Percentiles rank a stretch among this genome's conserved stretches.
These are phyloP conservation scores for Semnornis frantzii DNA, from an alignment of 2,113 vertebrate species.

Conservation along the genomic window DNA sequence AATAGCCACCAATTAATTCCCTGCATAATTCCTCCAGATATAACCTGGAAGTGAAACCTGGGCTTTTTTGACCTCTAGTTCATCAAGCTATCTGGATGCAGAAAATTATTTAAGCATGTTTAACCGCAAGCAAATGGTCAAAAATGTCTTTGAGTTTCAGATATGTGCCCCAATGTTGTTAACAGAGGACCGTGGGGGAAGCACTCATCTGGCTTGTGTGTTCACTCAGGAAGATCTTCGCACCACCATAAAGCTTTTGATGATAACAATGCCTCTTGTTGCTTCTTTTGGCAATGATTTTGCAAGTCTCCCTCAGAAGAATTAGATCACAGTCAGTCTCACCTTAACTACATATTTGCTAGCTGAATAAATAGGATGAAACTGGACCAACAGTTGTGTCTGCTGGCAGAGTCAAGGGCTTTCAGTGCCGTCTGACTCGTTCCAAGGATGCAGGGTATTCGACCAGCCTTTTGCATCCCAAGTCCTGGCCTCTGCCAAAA, in stretches of 20 bases:
- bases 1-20: background rate
- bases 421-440: background rate
- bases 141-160: background rate
- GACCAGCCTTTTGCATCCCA: background rate
- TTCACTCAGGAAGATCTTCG: background rate
- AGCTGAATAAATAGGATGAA: slow-evolving; percentile 13
- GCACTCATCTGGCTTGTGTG: background rate
- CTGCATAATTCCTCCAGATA: background rate
- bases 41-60: background rate
- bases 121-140: background rate
- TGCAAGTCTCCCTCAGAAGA: background rate
- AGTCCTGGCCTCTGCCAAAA: background rate
- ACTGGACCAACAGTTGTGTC: background rate
- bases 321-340: slow-evolving; percentile 24
- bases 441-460: background rate
- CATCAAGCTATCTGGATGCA: background rate
- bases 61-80: background rate
- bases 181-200: background rate
- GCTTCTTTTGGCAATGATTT: background rate
- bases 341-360: slow-evolving; percentile 22
- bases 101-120: background rate
- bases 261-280: background rate
- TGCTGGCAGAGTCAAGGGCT: background rate
- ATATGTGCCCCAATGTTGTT: background rate
- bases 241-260: fast-evolving